phyloP scores from a whole-genome alignment of 2,797 vertebrate species.

The Taeniopygia guttata region DNA sequence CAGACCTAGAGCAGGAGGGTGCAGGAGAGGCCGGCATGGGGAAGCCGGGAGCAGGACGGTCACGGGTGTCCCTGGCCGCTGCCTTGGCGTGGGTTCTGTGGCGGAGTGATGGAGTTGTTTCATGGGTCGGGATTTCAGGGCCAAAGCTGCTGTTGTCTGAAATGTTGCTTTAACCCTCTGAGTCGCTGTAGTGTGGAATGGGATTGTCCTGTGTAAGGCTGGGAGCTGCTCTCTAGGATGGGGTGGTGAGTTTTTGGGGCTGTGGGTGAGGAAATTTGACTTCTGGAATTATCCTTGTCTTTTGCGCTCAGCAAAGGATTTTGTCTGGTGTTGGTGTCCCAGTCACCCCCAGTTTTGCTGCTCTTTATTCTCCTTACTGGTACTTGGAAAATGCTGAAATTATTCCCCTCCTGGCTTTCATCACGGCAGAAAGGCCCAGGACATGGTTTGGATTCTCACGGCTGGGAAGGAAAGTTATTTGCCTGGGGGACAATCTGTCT shows the following conservation, averaged over 20 bases:
- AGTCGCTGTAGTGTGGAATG: neutral
- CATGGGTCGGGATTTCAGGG: neutral
- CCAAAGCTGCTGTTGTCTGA: neutral
- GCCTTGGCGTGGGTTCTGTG: neutral
- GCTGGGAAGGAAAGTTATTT: neutral
- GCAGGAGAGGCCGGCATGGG: neutral
- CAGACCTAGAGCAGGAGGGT: neutral
- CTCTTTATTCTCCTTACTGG: neutral
- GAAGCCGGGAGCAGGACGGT: rapidly evolving
- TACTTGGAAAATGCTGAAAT: neutral
- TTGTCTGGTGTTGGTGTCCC: neutral
- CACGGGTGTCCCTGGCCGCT: rapidly evolving
- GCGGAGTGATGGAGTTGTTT: rapidly evolving
- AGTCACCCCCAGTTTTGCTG: neutral
- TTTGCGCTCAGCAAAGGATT: neutral
- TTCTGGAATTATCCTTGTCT: neutral
- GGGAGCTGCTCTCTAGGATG: neutral
- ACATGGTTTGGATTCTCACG: neutral
- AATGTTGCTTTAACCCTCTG: neutral
- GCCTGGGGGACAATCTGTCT: neutral
- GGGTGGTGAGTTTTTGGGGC: neutral
- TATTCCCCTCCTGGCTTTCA: neutral
- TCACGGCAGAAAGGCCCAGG: neutral
- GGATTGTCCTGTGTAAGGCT: neutral
- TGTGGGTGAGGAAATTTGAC: neutral